Evolutionary conservation across 2,888 invertebrate species (phyloP), one percentile per base, ranked within the genome.

Genomic region (Argyresthia goedartella): DNA sequence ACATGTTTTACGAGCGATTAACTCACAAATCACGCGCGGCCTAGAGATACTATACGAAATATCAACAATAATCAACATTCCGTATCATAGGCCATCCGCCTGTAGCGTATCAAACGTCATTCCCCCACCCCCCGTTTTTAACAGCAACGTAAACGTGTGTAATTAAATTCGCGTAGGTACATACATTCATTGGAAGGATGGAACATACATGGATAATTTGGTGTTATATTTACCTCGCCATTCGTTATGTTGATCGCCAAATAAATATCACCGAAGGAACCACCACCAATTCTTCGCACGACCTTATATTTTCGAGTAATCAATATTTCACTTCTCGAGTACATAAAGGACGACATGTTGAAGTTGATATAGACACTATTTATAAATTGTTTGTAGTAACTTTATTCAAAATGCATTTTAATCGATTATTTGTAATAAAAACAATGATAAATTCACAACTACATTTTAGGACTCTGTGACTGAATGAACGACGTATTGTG

Each of bases 181-280:
- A n/a, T n/a, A n/a, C n/a, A n/a, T n/a, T n/a, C n/a, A n/a, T n/a
- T n/a, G n/a, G n/a, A n/a, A n/a, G n/a, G n/a, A n/a, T n/a, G n/a
- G n/a, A n/a, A n/a, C n/a, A n/a, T n/a, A n/a, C 25, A 25, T 25
- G 25, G 25, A 6, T 25, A 25, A 25, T 25, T n/a, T 25, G 25
- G 25, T 4, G 25, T 39, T 39, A 44, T 42, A 57, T 57, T 88
- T 89, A 94, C 94, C 92, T 96, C 96, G 82, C 95, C 96, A 89
- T 92, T 95, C 73, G 92, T 91, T 76, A 95, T 92, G 89, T 96
- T 96, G 89, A 96, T 95, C 71, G 96, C 99, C 80, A 99, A 90
- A 89, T 97, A 99, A 86, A 99, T 99, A 89, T 99, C 99, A 78
- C 99, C 99, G 86, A 99, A 99, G 53, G 99, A 99, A 64, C 99